phyloP scores from a whole-genome alignment of 2,113 vertebrate species.

The Zosterops borbonicus region DNA sequence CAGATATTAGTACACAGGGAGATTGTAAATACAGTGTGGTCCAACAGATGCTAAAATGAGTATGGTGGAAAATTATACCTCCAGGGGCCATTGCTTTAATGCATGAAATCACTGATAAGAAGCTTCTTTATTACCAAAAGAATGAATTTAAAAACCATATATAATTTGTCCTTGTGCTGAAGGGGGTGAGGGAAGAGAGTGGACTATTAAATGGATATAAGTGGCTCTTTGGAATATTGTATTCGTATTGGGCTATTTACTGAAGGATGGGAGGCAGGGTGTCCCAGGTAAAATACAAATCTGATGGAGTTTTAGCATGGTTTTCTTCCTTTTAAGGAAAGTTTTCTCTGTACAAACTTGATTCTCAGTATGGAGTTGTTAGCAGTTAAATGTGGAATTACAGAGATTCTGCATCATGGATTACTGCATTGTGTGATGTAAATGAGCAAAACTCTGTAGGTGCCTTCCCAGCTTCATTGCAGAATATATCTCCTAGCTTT shows the following conservation, averaged over 20 bases:
- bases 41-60: constrained; percentile 24
- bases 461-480: not conserved
- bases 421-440: not conserved
- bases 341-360: not conserved
- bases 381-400: not conserved
- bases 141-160: constrained; percentile 53
- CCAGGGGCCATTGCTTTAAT: constrained; percentile 7
- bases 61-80: constrained; percentile 1
- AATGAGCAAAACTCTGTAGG: not conserved
- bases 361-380: not conserved
- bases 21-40: not conserved
- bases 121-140: constrained; percentile 48
- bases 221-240: constrained; percentile 3
- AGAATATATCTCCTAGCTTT: not conserved
- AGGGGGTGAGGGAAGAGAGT: not conserved
- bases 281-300: not conserved
- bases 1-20: not conserved
- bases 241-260: not conserved
- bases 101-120: constrained; percentile 49
- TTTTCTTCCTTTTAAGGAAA: not conserved
- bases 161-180: constrained; percentile 46
- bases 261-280: not conserved
- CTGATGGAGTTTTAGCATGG: not conserved
- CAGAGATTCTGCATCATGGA: not conserved
- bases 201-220: constrained; percentile 17